Evolutionary conservation across 1,140 invertebrate genomes (phyloP).

Genomic region (Dendrolimus punctatus): DNA sequence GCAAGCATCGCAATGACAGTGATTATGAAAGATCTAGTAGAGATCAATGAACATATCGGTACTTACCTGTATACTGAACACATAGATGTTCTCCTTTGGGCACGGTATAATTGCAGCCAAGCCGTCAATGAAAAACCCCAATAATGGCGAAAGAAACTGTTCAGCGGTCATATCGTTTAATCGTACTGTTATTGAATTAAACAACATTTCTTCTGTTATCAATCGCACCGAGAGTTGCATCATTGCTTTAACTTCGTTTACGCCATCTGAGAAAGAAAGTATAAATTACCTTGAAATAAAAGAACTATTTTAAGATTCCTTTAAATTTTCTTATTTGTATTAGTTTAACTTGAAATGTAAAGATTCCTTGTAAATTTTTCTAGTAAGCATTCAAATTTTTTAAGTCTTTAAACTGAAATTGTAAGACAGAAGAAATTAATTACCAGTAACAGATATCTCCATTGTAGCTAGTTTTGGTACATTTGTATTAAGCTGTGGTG

Average conservation of each 20-base stretch:
- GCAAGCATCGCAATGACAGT: too few relatives aligned
- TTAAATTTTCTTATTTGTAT: too few relatives aligned
- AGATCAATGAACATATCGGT: too few relatives aligned
- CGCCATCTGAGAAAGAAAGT: conserved; percentile 78
- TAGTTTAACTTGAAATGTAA: too few relatives aligned
- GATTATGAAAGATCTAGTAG: too few relatives aligned
- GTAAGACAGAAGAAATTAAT: conserved; percentile 18
- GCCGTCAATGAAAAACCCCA: conserved; percentile 93
- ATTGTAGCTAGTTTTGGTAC: conserved; percentile 94
- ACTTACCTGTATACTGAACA: conserved; percentile 90
- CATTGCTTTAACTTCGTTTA: conserved; percentile 91
- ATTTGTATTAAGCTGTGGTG: conserved; percentile 95
- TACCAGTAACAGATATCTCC: conserved; percentile 93
- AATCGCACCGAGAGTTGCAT: conserved; percentile 91
- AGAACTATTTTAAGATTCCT: too few relatives aligned
- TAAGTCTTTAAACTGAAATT: too few relatives aligned
- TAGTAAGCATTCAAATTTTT: too few relatives aligned
- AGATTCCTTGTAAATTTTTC: too few relatives aligned
- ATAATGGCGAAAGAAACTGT: conserved; percentile 92
- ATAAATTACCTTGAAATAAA: conserved; percentile 1
- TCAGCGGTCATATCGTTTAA: conserved; percentile 95
- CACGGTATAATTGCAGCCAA: conserved; percentile 93
- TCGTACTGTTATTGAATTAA: conserved; percentile 95
- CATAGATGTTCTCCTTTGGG: conserved; percentile 92
- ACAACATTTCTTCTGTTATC: conserved; percentile 95